These are phyloP conservation scores for Zaprionus lachaisei DNA, from an alignment of 1,140 invertebrate species.

Conservation along the genomic window DNA sequence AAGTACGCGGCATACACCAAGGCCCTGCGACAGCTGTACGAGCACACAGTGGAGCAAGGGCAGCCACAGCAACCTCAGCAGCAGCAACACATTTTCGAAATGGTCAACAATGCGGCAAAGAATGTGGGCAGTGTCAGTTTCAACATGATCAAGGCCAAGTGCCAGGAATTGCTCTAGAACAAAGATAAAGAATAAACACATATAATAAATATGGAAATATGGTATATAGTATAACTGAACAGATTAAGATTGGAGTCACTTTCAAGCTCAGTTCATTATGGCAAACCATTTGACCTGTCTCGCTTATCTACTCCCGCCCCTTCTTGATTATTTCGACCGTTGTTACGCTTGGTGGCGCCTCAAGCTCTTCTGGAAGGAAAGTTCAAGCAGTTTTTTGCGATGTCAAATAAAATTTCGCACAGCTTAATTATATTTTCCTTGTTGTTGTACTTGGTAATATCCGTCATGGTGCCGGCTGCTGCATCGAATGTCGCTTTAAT, in stretches of 20 bases:
- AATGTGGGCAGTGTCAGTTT: slow-evolving; percentile 76
- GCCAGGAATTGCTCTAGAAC: slow-evolving; percentile 56
- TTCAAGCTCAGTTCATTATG: neutral
- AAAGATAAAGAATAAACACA: neutral
- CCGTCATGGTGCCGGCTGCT: slow-evolving; percentile 39
- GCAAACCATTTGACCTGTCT: neutral
- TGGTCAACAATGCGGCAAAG: slow-evolving; percentile 68
- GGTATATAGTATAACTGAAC: neutral
- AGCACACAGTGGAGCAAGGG: slow-evolving; percentile 63
- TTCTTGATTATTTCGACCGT: slow-evolving; percentile 1
- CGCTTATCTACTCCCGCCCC: too few relatives aligned
- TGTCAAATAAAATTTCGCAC: slow-evolving; percentile 33
- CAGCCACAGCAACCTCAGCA: slow-evolving; percentile 11
- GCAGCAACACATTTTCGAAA: slow-evolving; percentile 72
- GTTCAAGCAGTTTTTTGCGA: neutral
- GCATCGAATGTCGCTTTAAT: slow-evolving; percentile 68
- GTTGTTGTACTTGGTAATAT: slow-evolving; percentile 58
- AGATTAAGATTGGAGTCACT: neutral
- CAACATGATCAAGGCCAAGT: slow-evolving; percentile 78
- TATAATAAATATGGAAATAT: neutral
- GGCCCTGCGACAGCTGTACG: slow-evolving; percentile 50
- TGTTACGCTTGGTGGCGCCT: neutral
- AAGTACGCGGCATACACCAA: slow-evolving; percentile 67
- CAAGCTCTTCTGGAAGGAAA: neutral
- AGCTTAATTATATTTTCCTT: slow-evolving; percentile 62